A percentile compares a stretch with the other conserved stretches of the same genome.
Evolutionary conservation across 2,113 vertebrate genomes (phyloP).

Genomic region (Jacana jacana): DNA sequence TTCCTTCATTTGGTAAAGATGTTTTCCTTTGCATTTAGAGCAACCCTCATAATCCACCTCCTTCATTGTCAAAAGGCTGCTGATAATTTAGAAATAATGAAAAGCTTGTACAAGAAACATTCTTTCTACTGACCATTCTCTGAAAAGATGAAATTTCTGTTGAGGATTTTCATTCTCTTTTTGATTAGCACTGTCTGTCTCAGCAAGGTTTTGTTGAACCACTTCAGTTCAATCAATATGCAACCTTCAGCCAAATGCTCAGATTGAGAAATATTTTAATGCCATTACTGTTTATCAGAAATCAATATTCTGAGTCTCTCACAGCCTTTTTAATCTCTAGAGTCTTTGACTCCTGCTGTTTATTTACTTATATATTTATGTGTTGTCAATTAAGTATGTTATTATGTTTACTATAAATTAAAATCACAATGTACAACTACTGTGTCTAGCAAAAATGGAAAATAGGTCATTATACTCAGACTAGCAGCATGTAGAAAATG

Average conservation of each 20-base stretch:
- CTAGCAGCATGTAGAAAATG: background rate
- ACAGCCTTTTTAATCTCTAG: background rate
- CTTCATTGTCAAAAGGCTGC: background rate
- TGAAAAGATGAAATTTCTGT: background rate
- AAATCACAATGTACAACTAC: background rate
- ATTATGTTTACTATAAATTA: background rate
- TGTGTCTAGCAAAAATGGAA: background rate
- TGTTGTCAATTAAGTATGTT: background rate
- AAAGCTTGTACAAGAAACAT: background rate
- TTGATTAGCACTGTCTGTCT: background rate
- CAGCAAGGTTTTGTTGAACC: background rate
- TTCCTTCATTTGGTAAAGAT: background rate
- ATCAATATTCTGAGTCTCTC: background rate
- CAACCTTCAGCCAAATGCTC: conserved; percentile 2
- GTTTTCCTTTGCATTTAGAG: conserved; percentile 10
- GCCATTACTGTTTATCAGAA: background rate
- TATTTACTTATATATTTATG: background rate
- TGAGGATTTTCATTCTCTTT: background rate
- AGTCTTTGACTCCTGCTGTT: background rate
- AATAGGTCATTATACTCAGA: background rate
- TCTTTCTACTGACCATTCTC: background rate
- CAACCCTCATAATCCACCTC: background rate
- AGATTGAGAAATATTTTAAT: background rate
- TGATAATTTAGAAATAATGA: conserved; percentile 20
- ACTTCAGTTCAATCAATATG: background rate